These are phyloP conservation scores for Meteorus sp. DNA, from an alignment of 1,140 invertebrate species.

Conservation along the genomic window DNA sequence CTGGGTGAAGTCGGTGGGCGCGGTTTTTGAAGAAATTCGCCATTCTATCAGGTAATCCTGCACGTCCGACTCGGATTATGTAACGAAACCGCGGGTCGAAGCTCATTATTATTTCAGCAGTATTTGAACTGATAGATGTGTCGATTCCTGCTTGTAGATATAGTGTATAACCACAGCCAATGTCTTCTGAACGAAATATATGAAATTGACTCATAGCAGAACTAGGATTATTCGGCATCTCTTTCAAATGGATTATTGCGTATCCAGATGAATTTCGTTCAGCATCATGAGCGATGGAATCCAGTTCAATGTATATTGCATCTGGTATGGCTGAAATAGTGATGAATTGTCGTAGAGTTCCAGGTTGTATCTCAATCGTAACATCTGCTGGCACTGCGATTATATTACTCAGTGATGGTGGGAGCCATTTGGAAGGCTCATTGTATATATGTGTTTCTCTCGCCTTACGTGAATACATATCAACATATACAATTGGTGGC, in stretches of 20 bases:
- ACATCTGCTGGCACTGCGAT: slow-evolving; percentile 22
- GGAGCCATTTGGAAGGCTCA: slow-evolving; percentile 3
- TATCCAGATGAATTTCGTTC: slow-evolving; percentile 53
- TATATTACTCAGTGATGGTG: slow-evolving; percentile 15
- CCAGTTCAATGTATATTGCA: slow-evolving; percentile 39
- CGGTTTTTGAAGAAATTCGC: slow-evolving; percentile 47
- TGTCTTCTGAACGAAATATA: slow-evolving; percentile 59
- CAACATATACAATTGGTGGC: slow-evolving; percentile 38
- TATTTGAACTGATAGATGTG: not conserved
- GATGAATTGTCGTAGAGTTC: slow-evolving; percentile 42
- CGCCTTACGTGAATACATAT: slow-evolving; percentile 36
- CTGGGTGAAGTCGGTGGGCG: slow-evolving; percentile 49
- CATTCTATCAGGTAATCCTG: slow-evolving; percentile 43
- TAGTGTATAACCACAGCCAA: not conserved
- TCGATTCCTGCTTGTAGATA: not conserved
- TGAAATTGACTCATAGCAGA: slow-evolving; percentile 45
- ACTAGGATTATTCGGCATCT: slow-evolving; percentile 63
- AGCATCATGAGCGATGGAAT: not conserved
- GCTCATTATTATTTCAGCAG: slow-evolving; percentile 57
- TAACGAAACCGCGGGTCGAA: slow-evolving; percentile 66
- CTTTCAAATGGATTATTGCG: slow-evolving; percentile 67
- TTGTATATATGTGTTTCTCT: slow-evolving; percentile 32
- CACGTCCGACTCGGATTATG: slow-evolving; percentile 48
- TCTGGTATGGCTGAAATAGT: slow-evolving; percentile 34
- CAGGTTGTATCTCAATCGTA: slow-evolving; percentile 29